Evolutionary conservation across 1,140 invertebrate species (phyloP), one percentile per base, ranked within the genome.

Genomic region (Rhynchophorus ferrugineus): DNA sequence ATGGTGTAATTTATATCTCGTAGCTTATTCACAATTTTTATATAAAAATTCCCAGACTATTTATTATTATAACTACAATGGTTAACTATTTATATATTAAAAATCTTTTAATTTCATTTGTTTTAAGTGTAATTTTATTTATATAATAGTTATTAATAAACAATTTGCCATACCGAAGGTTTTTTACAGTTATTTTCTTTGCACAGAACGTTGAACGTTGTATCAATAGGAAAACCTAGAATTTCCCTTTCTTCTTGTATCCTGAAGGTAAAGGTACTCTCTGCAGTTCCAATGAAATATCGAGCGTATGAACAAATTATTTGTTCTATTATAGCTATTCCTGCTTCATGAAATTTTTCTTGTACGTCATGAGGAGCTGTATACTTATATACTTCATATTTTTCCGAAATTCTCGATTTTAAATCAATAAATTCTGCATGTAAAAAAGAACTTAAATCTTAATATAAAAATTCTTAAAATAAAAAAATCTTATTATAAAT

Each of bases 241-340:
- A 98, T 95, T 74, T 98, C 94, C 37, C 95, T 77, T 68, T 98
- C 95, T 70, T 98, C 95, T 75, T 96, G 92, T 56, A 98, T 98
- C 44, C 95, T 77, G 68, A 89, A 95, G 9, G 93, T 88, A 72
- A 96, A 98, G 18, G 95, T 98, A 55, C 95, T 98, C 65, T 92
- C 89, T 66, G 86, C 78, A 1, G 91, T 93, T 20, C 95, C 95
- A 56, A 96, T 82, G 67, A 96, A 95, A 75, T 84, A 83, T 65
- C 82, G 80, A 3, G 90, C 84, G 72, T 89, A 81, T 0, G 93
- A 85, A 74, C 91, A 95, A 57, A 98, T 88, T 61, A 95, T 91
- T 75, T 98, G 95, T 70, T 98, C 95, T 48, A 98, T 84, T 54
- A 98, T 94, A 1, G 95, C 93, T 33, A 91, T 69, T 11, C 87